Base-by-base conservation (phyloP, 2,888 invertebrate species). In the Synanthedon tipuliformis region DNA sequence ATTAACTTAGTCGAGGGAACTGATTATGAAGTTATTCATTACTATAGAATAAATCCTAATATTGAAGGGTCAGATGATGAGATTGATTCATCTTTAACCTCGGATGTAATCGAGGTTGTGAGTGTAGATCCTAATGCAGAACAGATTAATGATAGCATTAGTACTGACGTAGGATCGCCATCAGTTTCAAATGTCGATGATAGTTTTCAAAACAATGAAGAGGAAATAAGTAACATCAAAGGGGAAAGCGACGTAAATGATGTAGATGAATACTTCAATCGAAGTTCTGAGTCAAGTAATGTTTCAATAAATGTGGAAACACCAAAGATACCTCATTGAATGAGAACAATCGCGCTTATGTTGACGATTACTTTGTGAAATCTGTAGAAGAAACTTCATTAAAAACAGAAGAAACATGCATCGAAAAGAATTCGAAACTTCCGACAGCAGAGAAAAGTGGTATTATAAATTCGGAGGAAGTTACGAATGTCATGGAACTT, bases 131-230 rank as follows among this genome's bases (percentile, higher is more conserved):
- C 61, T 40, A 65, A 61, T 56, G 59, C 63, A 60, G 62, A 66
- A 57, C 72, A 73, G n/a, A 13, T 45, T 13, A 49, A 49, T 53
- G 71, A 71, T 57, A 69, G 64, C 52, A 63, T 80, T 58, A 72
- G 73, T 56, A 78, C 81, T 55, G 70, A 69, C 66, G 62, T 79
- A 59, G 81, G 81, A 56, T 62, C 70, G 52, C 81, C 78, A 55
- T 77, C 83, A 53, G 82, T 84, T 75, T 79, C 83, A 73, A 82
- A 82, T 80, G 82, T 81, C 66, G 85, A 87, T 63, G 86, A 87
- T 59, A 86, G 82, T 68, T 85, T 85, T 59, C 64, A 61, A 52
- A 55, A 62, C 48, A 62, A 58, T 10, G 16, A n/a, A 8, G 50
- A 63, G 73, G 75, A 73, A 54, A 73, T 82, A 64, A 60, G 84